Percentiles rank a stretch among this genome's conserved stretches.
Evolutionary conservation across 2,113 vertebrate species (phyloP).

Genomic region (Gavia stellata): DNA sequence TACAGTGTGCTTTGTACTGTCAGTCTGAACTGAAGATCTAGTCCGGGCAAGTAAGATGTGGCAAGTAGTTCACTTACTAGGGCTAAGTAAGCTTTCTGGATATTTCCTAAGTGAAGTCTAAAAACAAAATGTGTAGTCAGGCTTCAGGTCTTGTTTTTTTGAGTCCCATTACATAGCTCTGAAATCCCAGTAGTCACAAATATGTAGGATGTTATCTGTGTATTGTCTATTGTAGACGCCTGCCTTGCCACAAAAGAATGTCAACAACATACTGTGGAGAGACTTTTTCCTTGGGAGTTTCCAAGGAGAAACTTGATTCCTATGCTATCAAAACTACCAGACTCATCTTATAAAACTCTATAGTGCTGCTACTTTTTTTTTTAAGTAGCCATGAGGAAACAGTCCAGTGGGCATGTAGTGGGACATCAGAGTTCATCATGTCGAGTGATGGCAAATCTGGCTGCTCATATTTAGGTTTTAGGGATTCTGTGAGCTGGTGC

Average conservation of each 20-base stretch:
- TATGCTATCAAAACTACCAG: background rate
- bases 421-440: background rate
- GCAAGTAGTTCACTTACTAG: background rate
- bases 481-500: background rate
- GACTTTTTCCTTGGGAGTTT: background rate
- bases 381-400: background rate
- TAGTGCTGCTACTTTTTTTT: background rate
- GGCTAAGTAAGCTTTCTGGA: background rate
- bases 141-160: background rate
- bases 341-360: background rate
- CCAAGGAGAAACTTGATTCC: background rate
- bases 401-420: background rate
- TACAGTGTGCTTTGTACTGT: background rate
- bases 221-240: background rate
- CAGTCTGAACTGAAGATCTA: accelerated
- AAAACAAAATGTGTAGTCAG: background rate
- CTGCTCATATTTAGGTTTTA: background rate
- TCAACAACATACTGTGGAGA: background rate
- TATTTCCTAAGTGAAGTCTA: background rate
- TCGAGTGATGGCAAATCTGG: background rate
- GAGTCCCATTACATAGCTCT: background rate
- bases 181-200: background rate
- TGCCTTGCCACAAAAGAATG: background rate
- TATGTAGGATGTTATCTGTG: background rate
- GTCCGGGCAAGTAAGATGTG: background rate